phyloP scores from a whole-genome alignment of 2,113 vertebrate species.

The Zapornia atra region DNA sequence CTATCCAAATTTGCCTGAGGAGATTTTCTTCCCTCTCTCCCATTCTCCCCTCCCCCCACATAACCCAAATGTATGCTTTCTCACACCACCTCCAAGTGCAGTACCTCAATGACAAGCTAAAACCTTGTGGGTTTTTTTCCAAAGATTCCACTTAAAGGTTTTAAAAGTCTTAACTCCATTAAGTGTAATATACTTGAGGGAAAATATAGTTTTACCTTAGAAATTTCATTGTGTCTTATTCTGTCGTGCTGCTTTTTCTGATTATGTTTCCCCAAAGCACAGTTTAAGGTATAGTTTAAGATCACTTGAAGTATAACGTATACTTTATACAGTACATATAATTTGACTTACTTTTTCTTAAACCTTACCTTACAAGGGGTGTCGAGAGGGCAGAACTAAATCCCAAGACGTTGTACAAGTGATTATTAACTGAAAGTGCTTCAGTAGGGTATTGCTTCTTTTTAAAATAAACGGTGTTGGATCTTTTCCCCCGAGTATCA shows the following conservation, averaged over 20 bases:
- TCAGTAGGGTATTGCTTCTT: not conserved
- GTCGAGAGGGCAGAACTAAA: constrained; percentile 30
- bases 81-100: not conserved
- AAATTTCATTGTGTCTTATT: constrained; percentile 29
- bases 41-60: not conserved
- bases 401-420: constrained; percentile 11
- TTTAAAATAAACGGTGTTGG: not conserved
- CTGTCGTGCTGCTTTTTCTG: constrained; percentile 16
- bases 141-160: not conserved
- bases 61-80: not conserved
- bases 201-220: constrained; percentile 35
- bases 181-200: constrained; percentile 28
- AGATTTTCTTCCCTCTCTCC: not conserved
- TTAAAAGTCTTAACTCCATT: constrained; percentile 24
- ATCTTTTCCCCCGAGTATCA: not conserved
- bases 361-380: constrained; percentile 11
- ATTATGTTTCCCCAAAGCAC: constrained; percentile 61
- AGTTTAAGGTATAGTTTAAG: constrained; percentile 51
- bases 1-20: not conserved
- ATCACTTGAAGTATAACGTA: constrained; percentile 51
- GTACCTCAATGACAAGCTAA: not conserved
- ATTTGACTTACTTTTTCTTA: constrained; percentile 62
- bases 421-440: constrained; percentile 1
- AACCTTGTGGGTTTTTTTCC: not conserved
- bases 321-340: constrained; percentile 41